phyloP scores from a whole-genome alignment of 2,888 invertebrate species.

The Napeogenes sylphis region DNA sequence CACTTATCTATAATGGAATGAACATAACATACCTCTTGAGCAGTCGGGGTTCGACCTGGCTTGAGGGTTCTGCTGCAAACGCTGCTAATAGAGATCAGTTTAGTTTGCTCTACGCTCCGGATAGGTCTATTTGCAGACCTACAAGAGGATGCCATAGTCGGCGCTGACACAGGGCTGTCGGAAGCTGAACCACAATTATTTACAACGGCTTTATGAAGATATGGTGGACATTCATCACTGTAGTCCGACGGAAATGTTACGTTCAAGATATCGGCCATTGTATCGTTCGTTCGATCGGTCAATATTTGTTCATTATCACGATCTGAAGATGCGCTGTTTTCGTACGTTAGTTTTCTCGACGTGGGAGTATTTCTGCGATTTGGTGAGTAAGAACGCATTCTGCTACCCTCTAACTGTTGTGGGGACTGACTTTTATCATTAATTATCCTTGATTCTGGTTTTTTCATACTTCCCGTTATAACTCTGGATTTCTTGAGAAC shows the following conservation, averaged over 20 bases:
- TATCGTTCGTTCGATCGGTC: conserved; percentile 72
- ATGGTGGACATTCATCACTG: conserved; percentile 46
- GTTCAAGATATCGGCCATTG: conserved; percentile 64
- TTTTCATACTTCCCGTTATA: conserved; percentile 56
- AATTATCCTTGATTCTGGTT: conserved; percentile 30
- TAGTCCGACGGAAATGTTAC: conserved; percentile 68
- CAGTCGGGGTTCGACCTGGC: conserved; percentile 38
- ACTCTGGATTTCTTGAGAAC: conserved; percentile 60
- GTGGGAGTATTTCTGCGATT: conserved; percentile 35
- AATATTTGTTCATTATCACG: conserved; percentile 56
- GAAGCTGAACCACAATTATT: conserved; percentile 36
- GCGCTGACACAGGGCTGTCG: conserved; percentile 29
- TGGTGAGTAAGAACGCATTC: conserved; percentile 52
- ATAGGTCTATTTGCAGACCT: conserved; percentile 43
- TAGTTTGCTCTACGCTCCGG: conserved; percentile 44
- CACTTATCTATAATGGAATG: too few species aligned
- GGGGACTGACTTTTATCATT: conserved; percentile 33
- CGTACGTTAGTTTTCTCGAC: conserved; percentile 57
- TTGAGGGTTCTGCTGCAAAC: conserved; percentile 31
- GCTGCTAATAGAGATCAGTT: conserved; percentile 45
- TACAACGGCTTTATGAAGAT: conserved; percentile 29
- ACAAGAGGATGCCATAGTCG: conserved; percentile 28
- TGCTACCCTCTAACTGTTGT: conserved; percentile 39
- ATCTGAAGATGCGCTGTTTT: conserved; percentile 55
- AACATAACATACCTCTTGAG: conserved; percentile 48